Evolutionary conservation across 1,140 invertebrate genomes (phyloP), one percentile per base, ranked within the genome.

Genomic region (Doryteuthis pealeii): DNA sequence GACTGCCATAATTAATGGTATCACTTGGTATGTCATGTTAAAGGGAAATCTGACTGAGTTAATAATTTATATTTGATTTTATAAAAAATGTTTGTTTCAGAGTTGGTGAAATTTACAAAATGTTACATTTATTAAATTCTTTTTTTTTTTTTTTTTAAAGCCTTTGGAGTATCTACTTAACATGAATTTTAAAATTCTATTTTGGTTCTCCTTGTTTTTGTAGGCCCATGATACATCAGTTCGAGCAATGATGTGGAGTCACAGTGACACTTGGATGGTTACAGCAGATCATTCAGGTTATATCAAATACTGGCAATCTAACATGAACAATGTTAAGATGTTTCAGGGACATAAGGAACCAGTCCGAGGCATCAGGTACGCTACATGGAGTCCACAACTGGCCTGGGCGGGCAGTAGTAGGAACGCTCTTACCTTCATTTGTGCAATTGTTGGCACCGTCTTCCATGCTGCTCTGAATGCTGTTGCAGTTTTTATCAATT

Each of bases 261-360:
- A 99, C 87, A 98, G 97, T 86, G 97, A 99, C 89, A 93, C 94
- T 79, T 99, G 98, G 98, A 98, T 99, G 96, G 94, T 99, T 62
- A 99, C 98, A 0, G 98, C 95, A 15, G 98, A 99, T 90, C 96
- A 99, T 87, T 93, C 93, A 67, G 98, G 98, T 43, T 99, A 96
- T 87, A 96, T 99, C 65, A 99, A 99, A 86, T 99, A 99, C 90
- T 99, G 98, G 98, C 98, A 99, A 91, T 97, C 96, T 79, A 99
- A 99, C 89, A 99, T 99, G 98, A 99, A 99, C 90, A 99, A 99
- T 90, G 98, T 99, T 28, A 99, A 99, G 91, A 99, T 99, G 96
- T 99, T 97, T 91, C 97, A 99, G 90, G 98, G 97, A 43, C 98
- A 99, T 89, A 99, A 99, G 92, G 98, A 99, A 91, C 94, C 98